A percentile compares a stretch with the other conserved stretches of the same genome.
Conservation (phyloP, 2,113 vertebrate species). For the Vanacampus margaritifer region DNA sequence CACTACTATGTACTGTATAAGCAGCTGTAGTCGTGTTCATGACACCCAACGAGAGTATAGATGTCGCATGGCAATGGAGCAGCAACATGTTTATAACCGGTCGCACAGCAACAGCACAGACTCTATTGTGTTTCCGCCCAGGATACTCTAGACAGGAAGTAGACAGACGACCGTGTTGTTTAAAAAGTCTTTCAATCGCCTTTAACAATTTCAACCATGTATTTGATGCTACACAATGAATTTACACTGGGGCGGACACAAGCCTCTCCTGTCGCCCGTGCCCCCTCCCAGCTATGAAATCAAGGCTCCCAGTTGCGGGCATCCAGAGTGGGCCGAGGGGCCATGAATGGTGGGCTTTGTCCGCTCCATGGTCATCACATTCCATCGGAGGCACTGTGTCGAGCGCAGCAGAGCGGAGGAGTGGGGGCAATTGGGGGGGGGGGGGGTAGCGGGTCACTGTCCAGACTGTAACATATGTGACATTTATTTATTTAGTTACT, state of each 20-base stretch:
- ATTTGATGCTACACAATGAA: not conserved
- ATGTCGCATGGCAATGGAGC: not conserved
- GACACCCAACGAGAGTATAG: not conserved
- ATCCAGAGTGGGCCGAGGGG: conserved; percentile 62
- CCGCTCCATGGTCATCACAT: conserved; percentile 73
- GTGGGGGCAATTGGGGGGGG: conserved; percentile 19
- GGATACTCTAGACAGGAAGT: not conserved
- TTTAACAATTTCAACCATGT: not conserved
- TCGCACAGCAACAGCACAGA: not conserved
- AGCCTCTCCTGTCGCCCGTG: conserved; percentile 17
- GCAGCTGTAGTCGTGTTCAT: not conserved
- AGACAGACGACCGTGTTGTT: not conserved
- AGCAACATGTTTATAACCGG: not conserved
- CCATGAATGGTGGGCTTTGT: conserved; percentile 76
- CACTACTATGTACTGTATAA: not conserved
- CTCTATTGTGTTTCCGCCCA: not conserved
- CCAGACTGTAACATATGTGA: not conserved
- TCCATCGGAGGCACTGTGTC: conserved; percentile 73
- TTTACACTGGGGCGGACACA: not conserved
- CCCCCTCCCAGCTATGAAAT: conserved; percentile 38
- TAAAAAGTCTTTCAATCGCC: not conserved
- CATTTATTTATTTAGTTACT: not conserved
- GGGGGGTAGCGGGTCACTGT: conserved; percentile 1
- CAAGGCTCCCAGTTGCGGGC: conserved; percentile 39
- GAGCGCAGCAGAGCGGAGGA: conserved; percentile 56